Percentiles rank a stretch among this genome's conserved stretches.
Conservation (phyloP, 2,797 vertebrate species). For the Lacerta agilis region DNA sequence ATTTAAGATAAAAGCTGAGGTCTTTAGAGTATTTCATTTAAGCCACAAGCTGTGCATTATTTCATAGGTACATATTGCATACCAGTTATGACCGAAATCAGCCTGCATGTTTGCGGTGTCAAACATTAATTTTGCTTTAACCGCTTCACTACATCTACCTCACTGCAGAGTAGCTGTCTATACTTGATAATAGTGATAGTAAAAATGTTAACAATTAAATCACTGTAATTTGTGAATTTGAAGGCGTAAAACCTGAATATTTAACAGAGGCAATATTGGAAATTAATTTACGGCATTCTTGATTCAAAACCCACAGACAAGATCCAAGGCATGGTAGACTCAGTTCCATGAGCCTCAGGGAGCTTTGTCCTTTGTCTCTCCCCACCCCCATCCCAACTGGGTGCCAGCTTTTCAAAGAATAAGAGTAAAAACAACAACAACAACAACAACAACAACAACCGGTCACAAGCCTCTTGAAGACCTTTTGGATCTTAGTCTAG, state of each 20-base stretch:
- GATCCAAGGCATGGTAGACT: neutral
- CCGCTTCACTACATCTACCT: neutral
- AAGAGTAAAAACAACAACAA: neutral
- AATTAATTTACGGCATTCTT: neutral
- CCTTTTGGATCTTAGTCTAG: neutral
- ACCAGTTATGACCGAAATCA: neutral
- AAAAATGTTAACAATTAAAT: neutral
- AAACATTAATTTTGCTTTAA: neutral
- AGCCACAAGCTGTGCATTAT: neutral
- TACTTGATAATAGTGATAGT: neutral
- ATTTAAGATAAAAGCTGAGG: neutral
- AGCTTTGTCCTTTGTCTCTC: neutral
- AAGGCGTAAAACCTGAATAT: neutral
- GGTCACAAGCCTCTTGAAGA: neutral
- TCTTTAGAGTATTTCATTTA: neutral
- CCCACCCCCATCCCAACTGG: neutral
- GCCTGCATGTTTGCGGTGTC: neutral
- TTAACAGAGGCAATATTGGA: neutral
- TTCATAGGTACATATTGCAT: neutral
- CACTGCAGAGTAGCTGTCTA: neutral
- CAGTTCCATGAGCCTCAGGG: neutral
- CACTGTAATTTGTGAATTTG: neutral
- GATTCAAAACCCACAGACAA: neutral
- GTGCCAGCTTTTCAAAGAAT: neutral
- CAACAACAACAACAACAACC: no score